These are phyloP conservation scores for Ictidomys tridecemlineatus DNA, from an alignment of 2,113 vertebrate genomes.

Conservation along the genomic window DNA sequence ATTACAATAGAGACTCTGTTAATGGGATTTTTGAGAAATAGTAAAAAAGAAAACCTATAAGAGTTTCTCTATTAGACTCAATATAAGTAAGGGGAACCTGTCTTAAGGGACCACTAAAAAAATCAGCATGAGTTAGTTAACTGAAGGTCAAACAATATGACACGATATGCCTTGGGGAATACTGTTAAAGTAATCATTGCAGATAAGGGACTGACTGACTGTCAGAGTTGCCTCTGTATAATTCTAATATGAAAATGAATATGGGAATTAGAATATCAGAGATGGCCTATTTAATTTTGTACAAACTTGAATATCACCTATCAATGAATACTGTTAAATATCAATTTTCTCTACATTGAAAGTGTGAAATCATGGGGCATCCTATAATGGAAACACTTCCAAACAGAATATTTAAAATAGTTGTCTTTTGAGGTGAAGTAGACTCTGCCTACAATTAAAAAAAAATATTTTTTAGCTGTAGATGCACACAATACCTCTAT, in stretches of 20 bases:
- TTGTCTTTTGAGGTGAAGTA: background rate
- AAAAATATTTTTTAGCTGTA: too few species aligned
- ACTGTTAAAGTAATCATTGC: slow-evolving; percentile 66
- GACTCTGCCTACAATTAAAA: background rate
- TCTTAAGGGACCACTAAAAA: slow-evolving; percentile 77
- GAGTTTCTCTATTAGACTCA: slow-evolving; percentile 68
- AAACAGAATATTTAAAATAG: background rate
- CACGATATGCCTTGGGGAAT: slow-evolving; percentile 58
- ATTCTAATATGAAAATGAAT: slow-evolving; percentile 70
- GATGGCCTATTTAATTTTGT: slow-evolving; percentile 28
- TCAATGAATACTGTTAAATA: slow-evolving; percentile 29
- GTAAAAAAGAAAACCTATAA: slow-evolving; percentile 72
- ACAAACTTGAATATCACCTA: slow-evolving; percentile 11
- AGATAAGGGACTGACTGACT: slow-evolving; percentile 46
- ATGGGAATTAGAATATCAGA: slow-evolving; percentile 37
- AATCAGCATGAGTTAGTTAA: slow-evolving; percentile 81
- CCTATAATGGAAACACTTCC: slow-evolving; percentile 1
- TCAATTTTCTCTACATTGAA: background rate
- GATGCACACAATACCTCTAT: too few species aligned
- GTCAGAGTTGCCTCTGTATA: slow-evolving; percentile 23
- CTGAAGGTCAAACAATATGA: slow-evolving; percentile 81
- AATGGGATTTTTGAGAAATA: slow-evolving; percentile 79
- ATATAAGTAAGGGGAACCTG: slow-evolving; percentile 68
- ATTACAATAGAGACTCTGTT: slow-evolving; percentile 81
- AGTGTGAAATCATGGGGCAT: background rate